These are phyloP conservation scores for Eledone cirrhosa DNA, from an alignment of 2,888 invertebrate genomes.

Conservation along the genomic window DNA sequence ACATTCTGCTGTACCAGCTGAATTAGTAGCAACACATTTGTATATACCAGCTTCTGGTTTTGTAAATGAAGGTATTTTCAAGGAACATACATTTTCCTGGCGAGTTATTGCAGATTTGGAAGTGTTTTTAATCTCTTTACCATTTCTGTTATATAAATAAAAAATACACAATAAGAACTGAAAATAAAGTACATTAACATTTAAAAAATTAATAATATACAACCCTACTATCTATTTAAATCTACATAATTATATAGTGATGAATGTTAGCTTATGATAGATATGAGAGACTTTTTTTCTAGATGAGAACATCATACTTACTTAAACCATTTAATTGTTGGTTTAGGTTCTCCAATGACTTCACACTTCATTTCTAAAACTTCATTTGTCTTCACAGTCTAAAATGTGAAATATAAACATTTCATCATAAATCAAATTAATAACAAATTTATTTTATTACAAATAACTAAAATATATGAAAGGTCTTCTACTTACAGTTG, in stretches of 20 bases:
- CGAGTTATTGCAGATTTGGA: slow-evolving; percentile 80
- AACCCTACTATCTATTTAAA: too few species aligned
- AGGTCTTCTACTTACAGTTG: neutral
- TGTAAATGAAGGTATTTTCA: slow-evolving; percentile 52
- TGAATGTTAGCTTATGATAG: too few species aligned
- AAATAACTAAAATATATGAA: neutral
- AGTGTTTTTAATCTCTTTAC: slow-evolving; percentile 67
- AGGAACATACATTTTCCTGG: slow-evolving; percentile 66
- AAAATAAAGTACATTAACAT: too few species aligned
- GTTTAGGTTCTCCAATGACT: slow-evolving; percentile 90
- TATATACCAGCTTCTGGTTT: slow-evolving; percentile 77
- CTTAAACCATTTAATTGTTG: slow-evolving; percentile 71
- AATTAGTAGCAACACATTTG: slow-evolving; percentile 90
- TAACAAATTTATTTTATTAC: neutral
- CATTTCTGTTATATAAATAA: slow-evolving; percentile 36
- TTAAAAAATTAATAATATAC: too few species aligned
- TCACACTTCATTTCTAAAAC: slow-evolving; percentile 70
- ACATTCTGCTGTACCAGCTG: slow-evolving; percentile 83
- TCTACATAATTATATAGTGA: too few species aligned
- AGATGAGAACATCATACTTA: neutral
- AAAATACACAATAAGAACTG: too few species aligned
- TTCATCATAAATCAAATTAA: neutral
- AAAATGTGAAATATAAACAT: neutral
- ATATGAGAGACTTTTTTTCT: too few species aligned
- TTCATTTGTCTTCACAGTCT: slow-evolving; percentile 4